Conservation (phyloP, 2,113 vertebrate species). For the Sceloporus undulatus region DNA sequence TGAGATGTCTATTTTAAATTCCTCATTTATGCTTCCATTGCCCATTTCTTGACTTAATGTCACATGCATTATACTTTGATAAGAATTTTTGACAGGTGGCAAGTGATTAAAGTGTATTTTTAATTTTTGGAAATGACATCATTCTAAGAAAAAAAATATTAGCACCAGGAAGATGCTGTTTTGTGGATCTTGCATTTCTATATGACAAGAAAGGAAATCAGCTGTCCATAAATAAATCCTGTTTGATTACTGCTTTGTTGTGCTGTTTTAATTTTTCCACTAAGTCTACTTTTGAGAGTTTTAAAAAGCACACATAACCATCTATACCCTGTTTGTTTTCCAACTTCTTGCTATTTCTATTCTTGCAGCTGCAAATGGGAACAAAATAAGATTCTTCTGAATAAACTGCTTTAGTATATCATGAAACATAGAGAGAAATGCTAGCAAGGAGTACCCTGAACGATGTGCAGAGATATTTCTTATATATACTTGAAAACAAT, state of each 20-base stretch:
- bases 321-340: neutral
- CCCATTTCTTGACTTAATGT: neutral
- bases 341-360: neutral
- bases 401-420: neutral
- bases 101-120: neutral
- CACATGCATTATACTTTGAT: neutral
- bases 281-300: neutral
- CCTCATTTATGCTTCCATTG: neutral
- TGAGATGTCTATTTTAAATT: neutral
- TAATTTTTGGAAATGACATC: neutral
- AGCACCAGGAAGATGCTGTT: neutral
- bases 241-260: neutral
- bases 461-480: neutral
- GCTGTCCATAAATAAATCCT: constrained; percentile 1
- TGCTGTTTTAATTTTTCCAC: neutral
- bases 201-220: neutral
- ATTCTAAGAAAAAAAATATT: neutral
- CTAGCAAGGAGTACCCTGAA: neutral
- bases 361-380: neutral
- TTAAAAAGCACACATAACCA: neutral
- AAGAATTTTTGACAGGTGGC: neutral
- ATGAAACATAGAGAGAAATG: neutral
- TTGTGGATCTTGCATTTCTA: neutral
- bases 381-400: neutral
- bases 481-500: neutral